A percentile compares a stretch with the other conserved stretches of the same genome.
Evolutionary conservation across 2,888 invertebrate genomes (phyloP).

Genomic region (Metopia argyrocephala): DNA sequence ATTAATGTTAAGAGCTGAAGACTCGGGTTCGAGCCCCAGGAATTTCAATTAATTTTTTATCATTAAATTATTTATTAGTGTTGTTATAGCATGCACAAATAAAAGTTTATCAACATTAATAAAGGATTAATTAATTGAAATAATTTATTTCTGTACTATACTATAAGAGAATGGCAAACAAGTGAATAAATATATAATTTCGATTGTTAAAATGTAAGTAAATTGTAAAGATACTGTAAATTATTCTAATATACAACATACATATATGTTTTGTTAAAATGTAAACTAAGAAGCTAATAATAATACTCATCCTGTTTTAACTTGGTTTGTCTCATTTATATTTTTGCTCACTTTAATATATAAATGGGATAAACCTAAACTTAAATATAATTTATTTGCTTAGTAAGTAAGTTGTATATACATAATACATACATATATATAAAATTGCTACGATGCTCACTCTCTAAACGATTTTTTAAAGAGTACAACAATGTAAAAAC

Average conservation of each 20-base stretch:
- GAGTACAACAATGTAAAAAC: constrained; percentile 4
- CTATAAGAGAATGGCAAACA: neutral
- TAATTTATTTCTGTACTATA: too few relatives aligned
- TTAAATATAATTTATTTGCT: neutral
- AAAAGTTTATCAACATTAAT: neutral
- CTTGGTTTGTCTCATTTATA: constrained; percentile 37
- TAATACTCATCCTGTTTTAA: neutral
- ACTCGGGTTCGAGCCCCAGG: too few relatives aligned
- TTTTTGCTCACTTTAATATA: constrained; percentile 57
- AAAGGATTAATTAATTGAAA: too few relatives aligned
- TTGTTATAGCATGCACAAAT: neutral
- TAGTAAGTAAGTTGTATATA: constrained; percentile 6
- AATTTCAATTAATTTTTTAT: too few relatives aligned
- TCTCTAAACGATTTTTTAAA: neutral
- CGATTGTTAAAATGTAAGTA: too few relatives aligned
- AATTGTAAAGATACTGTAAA: too few relatives aligned
- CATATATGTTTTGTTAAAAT: neutral
- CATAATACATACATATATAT: neutral
- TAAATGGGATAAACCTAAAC: constrained; percentile 22
- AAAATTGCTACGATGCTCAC: neutral
- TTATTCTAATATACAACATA: too few relatives aligned
- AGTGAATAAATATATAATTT: too few relatives aligned
- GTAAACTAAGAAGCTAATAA: neutral
- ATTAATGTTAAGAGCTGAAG: too few relatives aligned
- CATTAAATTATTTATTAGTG: too few relatives aligned